Base-by-base conservation (phyloP, 2,797 vertebrate genomes). In the Scarus forsteni region DNA sequence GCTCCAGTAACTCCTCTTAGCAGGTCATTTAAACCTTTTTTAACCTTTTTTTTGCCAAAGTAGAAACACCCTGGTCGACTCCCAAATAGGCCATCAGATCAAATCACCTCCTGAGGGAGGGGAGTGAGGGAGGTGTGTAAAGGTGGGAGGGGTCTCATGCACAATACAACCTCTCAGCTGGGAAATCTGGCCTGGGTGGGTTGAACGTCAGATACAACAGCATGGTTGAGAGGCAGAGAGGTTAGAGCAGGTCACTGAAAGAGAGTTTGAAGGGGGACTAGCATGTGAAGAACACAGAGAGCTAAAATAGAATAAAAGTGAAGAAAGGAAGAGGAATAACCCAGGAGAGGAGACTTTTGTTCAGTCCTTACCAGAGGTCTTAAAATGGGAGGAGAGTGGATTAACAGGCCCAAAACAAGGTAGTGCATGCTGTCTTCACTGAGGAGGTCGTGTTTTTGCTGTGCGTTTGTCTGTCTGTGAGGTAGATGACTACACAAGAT, bases 141-240 rank as follows among this genome's bases (percentile, higher is more conserved):
- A 57, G 66, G 60, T 70, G 76, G 86, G 86, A 83, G 85, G 81
- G 66, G 73, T 78, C 73, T 52, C 78, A 13, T 39, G 51, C 80
- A 86, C 71, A 87, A 77, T 68, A 66, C 68, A 0, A 70, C 66
- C 79, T 79, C 81, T 85, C 71, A 81, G 85, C 83, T 83, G 80
- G 68, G 75, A 70, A 79, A 85, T 66, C 78, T 61, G 57, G 16
- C 52, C 60, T 48, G 61, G 43, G 19, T 1, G 48, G 52, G 45
- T 78, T 45, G 68, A 18, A 65, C 56, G 73, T 77, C 77, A 63
- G 57, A 48, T 50, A 56, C 61, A 75, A 1, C 69, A 55, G 60
- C 57, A 2, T 42, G 49, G 49, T 6, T 7, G 45, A 66, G 12
- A 55, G 8, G 16, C 38, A 66, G 56, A 43, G 43, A 39, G 56